Evolutionary conservation across 2,113 vertebrate genomes (phyloP), one percentile per base, ranked within the genome.

Genomic region (Dromaius novaehollandiae): DNA sequence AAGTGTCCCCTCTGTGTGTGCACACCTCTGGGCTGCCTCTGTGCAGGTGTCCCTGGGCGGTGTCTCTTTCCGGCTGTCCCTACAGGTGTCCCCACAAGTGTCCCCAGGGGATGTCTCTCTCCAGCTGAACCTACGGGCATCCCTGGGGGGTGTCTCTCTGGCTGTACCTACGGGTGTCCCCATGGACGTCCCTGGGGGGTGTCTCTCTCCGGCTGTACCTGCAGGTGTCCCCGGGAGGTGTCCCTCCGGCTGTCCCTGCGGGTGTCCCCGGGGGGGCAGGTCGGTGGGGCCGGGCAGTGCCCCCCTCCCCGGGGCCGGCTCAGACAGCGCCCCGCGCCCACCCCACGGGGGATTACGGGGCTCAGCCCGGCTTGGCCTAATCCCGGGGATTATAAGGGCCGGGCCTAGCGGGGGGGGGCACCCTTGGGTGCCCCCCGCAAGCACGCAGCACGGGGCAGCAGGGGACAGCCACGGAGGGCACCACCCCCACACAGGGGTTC

Each of bases 281-380:
- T 46, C 17, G 55, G 40, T 19, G 66, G 86, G 74, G 58, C 66
- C 15, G 13, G 69, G 68, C 81, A 84, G 53, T 66, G 38, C 75
- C 76, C 76, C 11, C 44, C 44, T 56, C 56, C 58, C 73, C 28
- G 2, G 0, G 5, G 66, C 51, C 17, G 55, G 40, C 22, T 48
- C 46, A 48, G 46, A 48, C 46, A 38, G 24, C 25, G 7, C 65
- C 65, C 17, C 4, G 0, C 77, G 76, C 48, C 60, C 80, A 84
- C 64, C 93, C 83, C 2, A 3, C 40, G 2, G 56, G 42, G 87
- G 95, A 96, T 96, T 95, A 96, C 5, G 2, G 87, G 89, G 78
- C 87, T 93, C 94, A 94, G 21, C 70, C 60, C 2, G 1, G 96
- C 91, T 96, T 82, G 90, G 84, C 74, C 90, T 95, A 96, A 97